Evolutionary conservation across 2,797 vertebrate species (phyloP).

Genomic region (Sciurus vulgaris): DNA sequence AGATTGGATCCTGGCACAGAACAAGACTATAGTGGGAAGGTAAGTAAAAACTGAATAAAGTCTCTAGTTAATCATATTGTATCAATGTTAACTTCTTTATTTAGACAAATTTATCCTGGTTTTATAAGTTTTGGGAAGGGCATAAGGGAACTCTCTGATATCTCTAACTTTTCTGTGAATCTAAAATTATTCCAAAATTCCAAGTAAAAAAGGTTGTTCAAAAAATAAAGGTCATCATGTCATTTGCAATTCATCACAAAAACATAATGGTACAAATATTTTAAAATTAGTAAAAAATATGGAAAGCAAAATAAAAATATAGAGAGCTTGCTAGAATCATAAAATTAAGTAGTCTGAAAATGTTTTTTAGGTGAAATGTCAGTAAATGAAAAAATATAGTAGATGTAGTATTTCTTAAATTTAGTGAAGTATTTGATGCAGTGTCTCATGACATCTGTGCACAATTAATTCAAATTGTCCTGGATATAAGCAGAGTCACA

Average conservation of each 20-base stretch:
- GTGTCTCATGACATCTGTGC: conserved; percentile 54
- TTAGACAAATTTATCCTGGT: not conserved
- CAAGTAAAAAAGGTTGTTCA: not conserved
- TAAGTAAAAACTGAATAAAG: not conserved
- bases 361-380: conserved; percentile 48
- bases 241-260: conserved; percentile 18
- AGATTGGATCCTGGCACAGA: not conserved
- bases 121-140: not conserved
- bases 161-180: conserved; percentile 54
- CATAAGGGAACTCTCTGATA: not conserved
- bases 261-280: conserved; percentile 59
- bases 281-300: not conserved
- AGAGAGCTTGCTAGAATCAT: not conserved
- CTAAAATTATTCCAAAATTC: conserved; percentile 35
- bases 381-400: conserved; percentile 28
- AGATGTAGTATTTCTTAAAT: conserved; percentile 49
- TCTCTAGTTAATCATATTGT: not conserved
- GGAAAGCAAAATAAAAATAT: conserved; percentile 31
- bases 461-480: conserved; percentile 73
- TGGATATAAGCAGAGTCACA: conserved; percentile 60
- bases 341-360: conserved; percentile 60
- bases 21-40: not conserved
- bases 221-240: not conserved
- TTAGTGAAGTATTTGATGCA: conserved; percentile 54
- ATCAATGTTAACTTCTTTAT: not conserved